Percentiles rank a stretch among this genome's conserved stretches.
Conservation (phyloP, 2,797 vertebrate species). For the Perodicticus potto region DNA sequence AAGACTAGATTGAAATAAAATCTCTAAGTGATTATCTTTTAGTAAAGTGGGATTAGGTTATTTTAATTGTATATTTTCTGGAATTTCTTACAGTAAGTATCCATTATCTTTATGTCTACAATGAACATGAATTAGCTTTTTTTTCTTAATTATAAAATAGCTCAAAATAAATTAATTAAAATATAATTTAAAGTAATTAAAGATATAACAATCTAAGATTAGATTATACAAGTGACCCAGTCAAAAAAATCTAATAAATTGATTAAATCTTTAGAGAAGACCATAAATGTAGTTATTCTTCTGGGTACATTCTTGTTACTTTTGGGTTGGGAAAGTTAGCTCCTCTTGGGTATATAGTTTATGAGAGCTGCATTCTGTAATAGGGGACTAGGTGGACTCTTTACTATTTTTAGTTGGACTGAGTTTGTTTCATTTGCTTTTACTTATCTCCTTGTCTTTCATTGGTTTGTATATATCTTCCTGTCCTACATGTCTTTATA, state of each 20-base stretch:
- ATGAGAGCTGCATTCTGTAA: neutral
- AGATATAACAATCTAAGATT: neutral
- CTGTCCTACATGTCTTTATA: neutral
- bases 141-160: slow-evolving; percentile 31
- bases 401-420: neutral
- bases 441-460: neutral
- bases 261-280: slow-evolving; percentile 5
- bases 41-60: neutral
- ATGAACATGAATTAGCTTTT: slow-evolving; percentile 21
- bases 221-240: neutral
- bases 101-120: slow-evolving; percentile 38
- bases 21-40: neutral
- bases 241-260: neutral
- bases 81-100: neutral
- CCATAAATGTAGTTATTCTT: neutral
- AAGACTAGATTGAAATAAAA: slow-evolving; percentile 28
- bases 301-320: neutral
- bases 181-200: slow-evolving; percentile 9
- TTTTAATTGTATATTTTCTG: slow-evolving; percentile 33
- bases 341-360: neutral
- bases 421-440: neutral
- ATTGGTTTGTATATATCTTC: neutral
- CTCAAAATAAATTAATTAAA: slow-evolving; percentile 52
- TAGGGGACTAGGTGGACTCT: neutral
- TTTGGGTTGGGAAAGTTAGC: neutral